Percentiles rank a stretch among this genome's conserved stretches.
Conservation (phyloP, 1,140 invertebrate species). For the Thereuonema tuberculata region DNA sequence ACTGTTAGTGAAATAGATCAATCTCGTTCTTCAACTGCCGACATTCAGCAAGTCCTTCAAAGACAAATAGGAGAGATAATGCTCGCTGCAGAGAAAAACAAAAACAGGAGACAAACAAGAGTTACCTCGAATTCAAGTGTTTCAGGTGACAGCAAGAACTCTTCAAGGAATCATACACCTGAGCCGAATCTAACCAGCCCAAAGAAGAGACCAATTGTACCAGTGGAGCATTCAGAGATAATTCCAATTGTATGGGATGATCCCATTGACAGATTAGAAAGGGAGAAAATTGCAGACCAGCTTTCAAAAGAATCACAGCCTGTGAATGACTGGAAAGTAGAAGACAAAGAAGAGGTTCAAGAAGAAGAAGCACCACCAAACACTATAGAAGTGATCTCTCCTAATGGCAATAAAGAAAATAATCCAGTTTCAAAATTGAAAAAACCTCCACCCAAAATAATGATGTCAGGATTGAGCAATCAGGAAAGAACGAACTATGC, state of each 20-base stretch:
- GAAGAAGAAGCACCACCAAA: background rate
- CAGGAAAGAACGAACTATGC: slow-evolving; percentile 21
- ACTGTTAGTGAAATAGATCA: background rate
- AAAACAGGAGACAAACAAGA: slow-evolving; percentile 17
- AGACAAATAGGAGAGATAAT: slow-evolving; percentile 19
- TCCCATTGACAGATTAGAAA: slow-evolving; percentile 28
- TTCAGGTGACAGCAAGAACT: background rate
- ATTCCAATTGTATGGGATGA: slow-evolving; percentile 36
- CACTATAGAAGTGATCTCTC: background rate
- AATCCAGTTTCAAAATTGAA: background rate
- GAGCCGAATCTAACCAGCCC: slow-evolving; percentile 14
- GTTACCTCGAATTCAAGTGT: background rate
- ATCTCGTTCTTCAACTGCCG: background rate
- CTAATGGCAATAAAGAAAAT: background rate
- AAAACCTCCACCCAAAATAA: slow-evolving; percentile 21
- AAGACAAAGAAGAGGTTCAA: background rate
- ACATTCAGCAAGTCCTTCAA: background rate
- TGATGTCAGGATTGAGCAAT: slow-evolving; percentile 33
- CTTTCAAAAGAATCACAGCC: background rate
- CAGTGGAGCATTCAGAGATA: slow-evolving; percentile 22
- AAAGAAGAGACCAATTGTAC: slow-evolving; percentile 6
- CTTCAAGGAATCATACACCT: background rate
- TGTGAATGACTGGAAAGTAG: background rate
- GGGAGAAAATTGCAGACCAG: slow-evolving; percentile 14
- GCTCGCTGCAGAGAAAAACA: slow-evolving; percentile 20